phyloP scores from a whole-genome alignment of 2,113 vertebrate genomes.

The Leucosticte australis region DNA sequence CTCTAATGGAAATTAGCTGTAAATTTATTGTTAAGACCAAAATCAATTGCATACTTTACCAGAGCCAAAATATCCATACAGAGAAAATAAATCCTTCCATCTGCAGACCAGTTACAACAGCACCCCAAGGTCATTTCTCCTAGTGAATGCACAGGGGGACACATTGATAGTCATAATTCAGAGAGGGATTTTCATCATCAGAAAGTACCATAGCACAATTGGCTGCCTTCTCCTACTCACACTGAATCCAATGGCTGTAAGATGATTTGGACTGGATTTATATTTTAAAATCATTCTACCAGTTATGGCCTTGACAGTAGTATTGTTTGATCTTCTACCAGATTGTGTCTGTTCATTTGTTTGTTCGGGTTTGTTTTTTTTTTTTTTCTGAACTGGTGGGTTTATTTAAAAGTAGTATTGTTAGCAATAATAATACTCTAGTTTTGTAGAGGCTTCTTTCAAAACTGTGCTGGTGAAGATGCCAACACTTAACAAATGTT shows the following conservation, averaged over 20 bases:
- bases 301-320: neutral
- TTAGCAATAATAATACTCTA: neutral
- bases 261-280: neutral
- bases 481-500: neutral
- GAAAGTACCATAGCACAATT: neutral
- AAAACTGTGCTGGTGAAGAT: neutral
- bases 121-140: neutral
- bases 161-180: neutral
- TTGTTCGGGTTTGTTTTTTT: accelerated
- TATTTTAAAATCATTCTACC: neutral
- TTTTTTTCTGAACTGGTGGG: neutral
- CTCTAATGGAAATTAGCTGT: neutral
- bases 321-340: neutral
- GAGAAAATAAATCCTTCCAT: neutral
- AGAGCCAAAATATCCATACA: neutral
- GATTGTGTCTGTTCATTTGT: neutral
- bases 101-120: neutral
- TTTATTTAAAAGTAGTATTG: neutral
- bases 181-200: neutral
- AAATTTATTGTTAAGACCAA: neutral
- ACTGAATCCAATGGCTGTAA: neutral
- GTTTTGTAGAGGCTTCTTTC: neutral
- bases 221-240: neutral
- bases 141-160: neutral
- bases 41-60: neutral